Base-by-base conservation (phyloP, 2,797 vertebrate genomes). In the Chaenodraco wilsoni region DNA sequence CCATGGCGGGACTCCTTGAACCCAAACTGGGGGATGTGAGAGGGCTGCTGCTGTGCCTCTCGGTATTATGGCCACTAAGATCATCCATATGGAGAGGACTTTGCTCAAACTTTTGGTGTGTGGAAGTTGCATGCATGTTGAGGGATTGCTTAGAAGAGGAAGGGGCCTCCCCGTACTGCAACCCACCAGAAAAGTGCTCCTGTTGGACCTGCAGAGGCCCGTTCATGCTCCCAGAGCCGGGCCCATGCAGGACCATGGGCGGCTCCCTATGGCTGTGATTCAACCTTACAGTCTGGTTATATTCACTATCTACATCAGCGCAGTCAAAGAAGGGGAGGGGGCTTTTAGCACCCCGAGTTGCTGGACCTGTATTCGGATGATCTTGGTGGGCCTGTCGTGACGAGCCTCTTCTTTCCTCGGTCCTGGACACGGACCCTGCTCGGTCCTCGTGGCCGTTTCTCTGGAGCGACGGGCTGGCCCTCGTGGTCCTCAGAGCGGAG, bases 291-390 rank as follows among this genome's bases (percentile, higher is more conserved):
- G 88, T 89, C 81, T 92, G 94, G 60, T 95, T 95, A 74, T 94
- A 94, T 87, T 96, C 96, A 75, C 94, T 95, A 93, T 96, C 95
- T 96, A 95, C 89, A 72, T 96, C 95, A 91, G 91, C 95, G 94
- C 93, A 96, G 95, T 97, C 95, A 93, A 95, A 93, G 90, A 96
- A 96, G 76, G 96, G 95, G 82, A 96, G 94, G 89, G 95, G 95
- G 94, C 95, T 94, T 88, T 89, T 87, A 82, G 95, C 93, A 92
- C 95, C 91, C 78, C 87, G 82, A 90, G 94, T 96, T 92, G 97
- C 93, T 94, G 96, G 96, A 99, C 97, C 98, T 99, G 96, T 96
- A 94, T 91, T 96, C 76, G 92, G 96, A 90, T 93, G 96, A 76
- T 95, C 96, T 43, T 92, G 93, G 60, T 94, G 90, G 44, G 91